Conservation (phyloP, 2,113 vertebrate genomes). For the Sapayoa aenigma region DNA sequence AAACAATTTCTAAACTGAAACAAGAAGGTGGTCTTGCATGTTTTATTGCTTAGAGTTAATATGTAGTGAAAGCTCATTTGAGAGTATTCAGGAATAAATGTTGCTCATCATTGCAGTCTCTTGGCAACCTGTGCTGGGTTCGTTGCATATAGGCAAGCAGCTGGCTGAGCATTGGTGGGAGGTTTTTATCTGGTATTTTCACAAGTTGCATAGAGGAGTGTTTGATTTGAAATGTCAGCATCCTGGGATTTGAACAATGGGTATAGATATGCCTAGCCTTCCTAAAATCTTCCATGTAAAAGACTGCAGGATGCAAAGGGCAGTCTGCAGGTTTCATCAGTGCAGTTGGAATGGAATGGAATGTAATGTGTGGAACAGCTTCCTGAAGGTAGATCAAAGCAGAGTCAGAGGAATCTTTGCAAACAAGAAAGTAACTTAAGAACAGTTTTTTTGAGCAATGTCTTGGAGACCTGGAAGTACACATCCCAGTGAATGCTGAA, state of each 20-base stretch:
- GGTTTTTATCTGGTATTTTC: slow-evolving; percentile 28
- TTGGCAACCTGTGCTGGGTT: slow-evolving; percentile 11
- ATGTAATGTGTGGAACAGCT: neutral
- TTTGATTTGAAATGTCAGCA: neutral
- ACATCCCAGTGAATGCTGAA: neutral
- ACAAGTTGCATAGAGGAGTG: neutral
- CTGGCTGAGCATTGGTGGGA: neutral
- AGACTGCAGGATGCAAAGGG: neutral
- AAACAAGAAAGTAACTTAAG: neutral
- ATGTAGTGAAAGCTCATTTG: neutral
- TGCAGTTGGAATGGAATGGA: neutral
- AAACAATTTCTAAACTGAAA: slow-evolving; percentile 1
- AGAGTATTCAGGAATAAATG: slow-evolving; percentile 11
- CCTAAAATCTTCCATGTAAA: neutral
- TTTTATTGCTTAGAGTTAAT: slow-evolving; percentile 17
- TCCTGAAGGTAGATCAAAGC: neutral
- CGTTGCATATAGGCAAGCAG: neutral
- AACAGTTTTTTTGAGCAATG: neutral
- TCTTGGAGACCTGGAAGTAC: neutral
- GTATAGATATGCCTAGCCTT: neutral
- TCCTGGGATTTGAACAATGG: neutral
- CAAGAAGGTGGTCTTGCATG: neutral
- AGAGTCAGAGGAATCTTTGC: neutral
- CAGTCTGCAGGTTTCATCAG: neutral
- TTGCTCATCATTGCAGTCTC: slow-evolving; percentile 24